phyloP scores from a whole-genome alignment of 2,113 vertebrate genomes.

The Halcyon senegalensis region DNA sequence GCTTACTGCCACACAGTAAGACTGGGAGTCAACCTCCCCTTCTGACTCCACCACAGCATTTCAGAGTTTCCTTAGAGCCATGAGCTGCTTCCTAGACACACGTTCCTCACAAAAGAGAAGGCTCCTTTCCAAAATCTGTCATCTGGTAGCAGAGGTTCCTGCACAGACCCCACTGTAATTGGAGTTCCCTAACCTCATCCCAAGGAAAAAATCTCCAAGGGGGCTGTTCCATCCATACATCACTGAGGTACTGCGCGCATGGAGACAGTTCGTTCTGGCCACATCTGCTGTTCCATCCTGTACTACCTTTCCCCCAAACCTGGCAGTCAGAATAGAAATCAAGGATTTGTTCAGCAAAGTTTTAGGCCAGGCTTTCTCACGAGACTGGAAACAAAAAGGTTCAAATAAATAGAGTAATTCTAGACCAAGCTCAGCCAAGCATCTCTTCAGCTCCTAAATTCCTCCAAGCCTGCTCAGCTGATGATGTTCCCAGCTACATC shows the following conservation, averaged over 20 bases:
- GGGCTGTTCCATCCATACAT: not conserved
- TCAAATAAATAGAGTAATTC: not conserved
- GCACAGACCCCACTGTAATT: not conserved
- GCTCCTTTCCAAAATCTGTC: not conserved
- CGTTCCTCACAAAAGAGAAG: not conserved
- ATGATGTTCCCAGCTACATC: fast-evolving
- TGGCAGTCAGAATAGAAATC: not conserved
- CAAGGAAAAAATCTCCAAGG: not conserved
- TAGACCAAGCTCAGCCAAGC: not conserved
- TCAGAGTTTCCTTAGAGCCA: not conserved
- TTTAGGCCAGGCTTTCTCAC: not conserved
- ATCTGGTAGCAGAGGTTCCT: not conserved
- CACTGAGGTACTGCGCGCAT: fast-evolving
- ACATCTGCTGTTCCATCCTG: not conserved
- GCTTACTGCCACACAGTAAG: not conserved
- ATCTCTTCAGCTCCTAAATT: not conserved
- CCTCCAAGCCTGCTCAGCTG: not conserved
- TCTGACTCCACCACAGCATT: fast-evolving
- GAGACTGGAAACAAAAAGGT: not conserved
- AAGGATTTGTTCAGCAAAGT: not conserved
- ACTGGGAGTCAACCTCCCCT: not conserved
- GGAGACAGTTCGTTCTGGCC: not conserved
- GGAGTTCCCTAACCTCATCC: not conserved
- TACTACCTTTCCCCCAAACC: not conserved
- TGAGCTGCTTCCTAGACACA: not conserved